phyloP scores from a whole-genome alignment of 2,888 invertebrate species.

The Fabriciana adippe region DNA sequence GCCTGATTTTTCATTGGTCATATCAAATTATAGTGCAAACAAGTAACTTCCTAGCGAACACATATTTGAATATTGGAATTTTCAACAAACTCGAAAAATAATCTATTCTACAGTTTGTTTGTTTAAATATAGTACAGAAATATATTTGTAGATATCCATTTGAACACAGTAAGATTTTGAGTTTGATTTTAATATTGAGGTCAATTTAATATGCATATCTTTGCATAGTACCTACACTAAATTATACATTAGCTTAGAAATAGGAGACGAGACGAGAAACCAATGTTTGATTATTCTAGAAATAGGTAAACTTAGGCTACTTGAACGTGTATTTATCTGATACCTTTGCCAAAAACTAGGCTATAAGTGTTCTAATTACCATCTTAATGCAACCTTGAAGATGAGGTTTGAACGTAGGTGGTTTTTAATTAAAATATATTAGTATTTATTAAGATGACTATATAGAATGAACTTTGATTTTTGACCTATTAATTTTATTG shows the following conservation, averaged over 20 bases:
- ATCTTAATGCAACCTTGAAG: constrained; percentile 7
- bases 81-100: too few species aligned
- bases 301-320: constrained; percentile 4
- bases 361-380: constrained; percentile 4
- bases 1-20: too few species aligned
- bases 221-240: not conserved
- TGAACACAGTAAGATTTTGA: not conserved
- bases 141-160: too few species aligned
- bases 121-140: too few species aligned
- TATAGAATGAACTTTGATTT: too few species aligned
- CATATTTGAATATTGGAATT: too few species aligned
- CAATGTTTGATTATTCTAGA: constrained; percentile 10
- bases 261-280: not conserved
- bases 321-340: not conserved
- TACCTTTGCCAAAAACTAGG: constrained; percentile 6
- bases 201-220: not conserved
- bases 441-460: too few species aligned
- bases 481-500: too few species aligned
- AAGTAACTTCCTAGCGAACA: too few species aligned
- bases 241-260: not conserved
- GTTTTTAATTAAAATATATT: not conserved
- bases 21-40: too few species aligned
- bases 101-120: too few species aligned
- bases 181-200: not conserved
- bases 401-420: not conserved